Conservation (phyloP, 1,140 invertebrate genomes). For the Charaxes varanes region DNA sequence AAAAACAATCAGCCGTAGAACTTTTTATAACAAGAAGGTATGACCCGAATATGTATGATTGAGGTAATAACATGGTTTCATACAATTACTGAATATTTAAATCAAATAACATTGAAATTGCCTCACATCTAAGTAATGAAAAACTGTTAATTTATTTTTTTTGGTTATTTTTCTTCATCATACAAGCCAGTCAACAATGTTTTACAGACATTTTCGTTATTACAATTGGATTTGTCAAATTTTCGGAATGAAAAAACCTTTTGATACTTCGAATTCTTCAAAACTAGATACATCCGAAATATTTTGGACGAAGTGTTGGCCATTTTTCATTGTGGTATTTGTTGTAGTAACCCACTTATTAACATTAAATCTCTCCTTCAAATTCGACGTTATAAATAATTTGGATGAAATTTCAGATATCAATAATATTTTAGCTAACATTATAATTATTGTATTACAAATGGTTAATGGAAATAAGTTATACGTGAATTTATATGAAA, state of each 20-base stretch:
- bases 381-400: constrained; percentile 26
- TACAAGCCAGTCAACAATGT: constrained; percentile 26
- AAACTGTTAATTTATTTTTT: background rate
- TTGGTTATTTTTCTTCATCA: background rate
- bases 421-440: constrained; percentile 35
- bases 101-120: background rate
- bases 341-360: constrained; percentile 12
- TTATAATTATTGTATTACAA: constrained; percentile 31
- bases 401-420: constrained; percentile 28
- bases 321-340: constrained; percentile 13
- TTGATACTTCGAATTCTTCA: constrained; percentile 6
- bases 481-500: constrained; percentile 24
- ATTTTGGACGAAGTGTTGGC: constrained; percentile 20
- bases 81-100: too few relatives aligned
- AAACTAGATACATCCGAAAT: background rate
- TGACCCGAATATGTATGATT: too few relatives aligned
- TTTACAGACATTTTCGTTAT: constrained; percentile 35
- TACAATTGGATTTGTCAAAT: constrained; percentile 32
- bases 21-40: too few relatives aligned
- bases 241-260: constrained; percentile 37
- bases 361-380: constrained; percentile 14
- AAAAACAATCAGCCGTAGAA: too few relatives aligned
- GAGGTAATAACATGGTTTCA: too few relatives aligned
- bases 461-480: constrained; percentile 19
- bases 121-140: background rate